Evolutionary conservation across 2,113 vertebrate species (phyloP).

Genomic region (Donacobius atricapilla): DNA sequence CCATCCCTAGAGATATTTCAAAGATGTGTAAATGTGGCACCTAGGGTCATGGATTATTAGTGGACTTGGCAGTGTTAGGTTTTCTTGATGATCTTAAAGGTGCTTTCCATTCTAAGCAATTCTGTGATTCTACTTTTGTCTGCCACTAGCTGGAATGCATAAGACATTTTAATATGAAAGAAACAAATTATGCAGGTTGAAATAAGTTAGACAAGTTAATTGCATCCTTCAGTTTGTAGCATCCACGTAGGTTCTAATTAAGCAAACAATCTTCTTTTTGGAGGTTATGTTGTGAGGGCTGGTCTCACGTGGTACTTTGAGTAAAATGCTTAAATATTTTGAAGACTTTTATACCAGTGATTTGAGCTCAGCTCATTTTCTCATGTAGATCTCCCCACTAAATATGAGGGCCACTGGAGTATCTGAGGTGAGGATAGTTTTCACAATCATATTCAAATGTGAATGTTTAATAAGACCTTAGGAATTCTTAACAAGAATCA

Average conservation of each 20-base stretch:
- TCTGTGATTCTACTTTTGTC: background rate
- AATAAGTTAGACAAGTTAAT: conserved; percentile 58
- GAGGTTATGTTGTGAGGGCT: background rate
- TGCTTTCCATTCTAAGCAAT: background rate
- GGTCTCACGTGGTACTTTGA: background rate
- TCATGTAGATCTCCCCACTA: background rate
- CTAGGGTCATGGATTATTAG: background rate
- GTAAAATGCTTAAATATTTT: background rate
- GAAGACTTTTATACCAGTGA: background rate
- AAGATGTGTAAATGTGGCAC: background rate
- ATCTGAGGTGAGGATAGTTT: background rate
- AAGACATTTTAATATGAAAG: conserved; percentile 46
- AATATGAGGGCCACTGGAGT: background rate
- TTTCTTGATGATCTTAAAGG: background rate
- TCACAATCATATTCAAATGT: background rate
- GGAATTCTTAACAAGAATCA: background rate
- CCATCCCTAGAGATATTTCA: background rate
- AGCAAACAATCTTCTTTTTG: conserved; percentile 13
- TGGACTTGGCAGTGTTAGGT: background rate
- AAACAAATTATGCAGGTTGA: conserved; percentile 14
- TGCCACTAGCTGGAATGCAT: background rate
- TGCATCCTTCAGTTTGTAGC: conserved; percentile 1
- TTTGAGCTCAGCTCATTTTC: background rate
- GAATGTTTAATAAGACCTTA: background rate
- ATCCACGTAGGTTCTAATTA: conserved; percentile 39